Conservation (phyloP, 2,797 vertebrate species). For the Lindbergichthys nudifrons region DNA sequence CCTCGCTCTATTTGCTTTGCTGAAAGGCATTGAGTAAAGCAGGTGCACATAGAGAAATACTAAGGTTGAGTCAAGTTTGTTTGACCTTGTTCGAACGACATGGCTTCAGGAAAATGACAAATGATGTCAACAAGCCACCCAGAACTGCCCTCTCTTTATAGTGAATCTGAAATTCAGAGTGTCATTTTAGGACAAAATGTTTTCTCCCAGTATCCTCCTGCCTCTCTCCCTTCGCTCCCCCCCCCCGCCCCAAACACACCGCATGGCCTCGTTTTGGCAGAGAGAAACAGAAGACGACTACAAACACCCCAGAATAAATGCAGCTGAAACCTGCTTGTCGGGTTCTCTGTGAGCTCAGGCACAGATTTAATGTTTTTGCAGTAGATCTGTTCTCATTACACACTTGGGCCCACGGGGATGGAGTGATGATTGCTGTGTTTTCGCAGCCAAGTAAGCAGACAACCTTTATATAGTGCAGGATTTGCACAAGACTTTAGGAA, state of each 20-base stretch:
- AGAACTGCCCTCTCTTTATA: conserved; percentile 18
- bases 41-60: conserved; percentile 42
- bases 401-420: conserved; percentile 62
- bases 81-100: conserved; percentile 51
- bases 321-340: conserved; percentile 41
- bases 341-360: conserved; percentile 42
- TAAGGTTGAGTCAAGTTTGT: conserved; percentile 37
- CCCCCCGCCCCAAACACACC: conserved; percentile 30
- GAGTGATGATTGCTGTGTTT: conserved; percentile 69
- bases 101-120: conserved; percentile 46
- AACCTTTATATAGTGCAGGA: conserved; percentile 59
- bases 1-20: conserved; percentile 39
- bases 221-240: not conserved
- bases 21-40: conserved; percentile 52
- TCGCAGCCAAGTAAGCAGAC: conserved; percentile 49
- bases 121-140: conserved; percentile 34
- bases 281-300: conserved; percentile 48
- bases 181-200: conserved; percentile 46
- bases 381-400: conserved; percentile 76
- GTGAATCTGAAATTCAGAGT: conserved; percentile 50
- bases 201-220: conserved; percentile 40
- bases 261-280: conserved; percentile 65
- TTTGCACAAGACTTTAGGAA: conserved; percentile 62
- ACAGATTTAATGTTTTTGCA: conserved; percentile 63
- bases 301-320: conserved; percentile 39